Evolutionary conservation across 2,797 vertebrate species (phyloP).

Genomic region (Ptychadena robeensis): DNA sequence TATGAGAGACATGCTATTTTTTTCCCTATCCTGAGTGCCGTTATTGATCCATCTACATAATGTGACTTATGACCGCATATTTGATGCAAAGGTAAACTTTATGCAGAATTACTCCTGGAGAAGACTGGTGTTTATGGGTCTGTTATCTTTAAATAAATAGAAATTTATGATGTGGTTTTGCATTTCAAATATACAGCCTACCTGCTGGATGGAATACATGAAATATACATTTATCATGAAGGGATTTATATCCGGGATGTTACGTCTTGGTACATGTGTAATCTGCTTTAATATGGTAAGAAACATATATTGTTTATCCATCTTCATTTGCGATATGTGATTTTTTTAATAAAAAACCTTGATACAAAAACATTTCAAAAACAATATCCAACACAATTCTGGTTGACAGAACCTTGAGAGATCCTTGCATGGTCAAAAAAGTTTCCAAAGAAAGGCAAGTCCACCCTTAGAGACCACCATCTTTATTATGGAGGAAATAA

Average conservation of each 20-base stretch:
- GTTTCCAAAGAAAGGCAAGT: background rate
- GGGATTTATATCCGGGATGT: constrained; percentile 48
- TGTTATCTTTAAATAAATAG: constrained; percentile 58
- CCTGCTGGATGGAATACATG: constrained; percentile 15
- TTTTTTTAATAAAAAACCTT: background rate
- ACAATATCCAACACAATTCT: background rate
- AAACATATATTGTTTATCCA: constrained; percentile 26
- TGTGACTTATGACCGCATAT: constrained; percentile 60
- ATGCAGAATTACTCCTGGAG: constrained; percentile 54
- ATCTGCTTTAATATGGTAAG: constrained; percentile 22
- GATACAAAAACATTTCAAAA: background rate
- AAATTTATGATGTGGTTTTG: constrained; percentile 31
- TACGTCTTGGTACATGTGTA: constrained; percentile 26
- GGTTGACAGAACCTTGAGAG: background rate
- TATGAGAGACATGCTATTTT: constrained; percentile 48
- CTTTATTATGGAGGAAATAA: no score
- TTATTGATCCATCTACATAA: constrained; percentile 61
- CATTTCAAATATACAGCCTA: constrained; percentile 34
- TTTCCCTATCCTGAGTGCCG: constrained; percentile 22
- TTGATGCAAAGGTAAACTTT: constrained; percentile 60
- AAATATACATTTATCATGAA: constrained; percentile 25
- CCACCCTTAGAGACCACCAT: no score
- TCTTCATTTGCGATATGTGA: constrained; percentile 5
- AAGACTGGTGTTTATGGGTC: constrained; percentile 53
- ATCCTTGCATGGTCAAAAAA: background rate